Evolutionary conservation across 2,797 vertebrate genomes (phyloP).

Genomic region (Enteromius thamalakanensis): DNA sequence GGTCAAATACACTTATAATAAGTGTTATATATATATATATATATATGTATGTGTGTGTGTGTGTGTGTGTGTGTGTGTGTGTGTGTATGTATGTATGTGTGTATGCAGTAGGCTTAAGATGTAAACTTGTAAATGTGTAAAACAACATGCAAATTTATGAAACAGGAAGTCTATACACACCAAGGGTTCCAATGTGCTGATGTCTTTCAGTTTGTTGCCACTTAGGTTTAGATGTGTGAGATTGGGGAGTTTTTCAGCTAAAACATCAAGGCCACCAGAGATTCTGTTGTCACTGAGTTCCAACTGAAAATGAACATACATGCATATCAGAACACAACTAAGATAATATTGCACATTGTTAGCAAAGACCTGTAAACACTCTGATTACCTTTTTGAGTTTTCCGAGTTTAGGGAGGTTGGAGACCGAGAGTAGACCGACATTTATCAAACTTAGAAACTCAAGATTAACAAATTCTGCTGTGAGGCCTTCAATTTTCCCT

Average conservation of each 20-base stretch:
- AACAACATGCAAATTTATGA: background rate
- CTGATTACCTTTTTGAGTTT: constrained; percentile 92
- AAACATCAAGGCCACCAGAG: constrained; percentile 88
- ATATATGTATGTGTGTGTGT: too few relatives aligned
- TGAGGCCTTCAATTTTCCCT: constrained; percentile 91
- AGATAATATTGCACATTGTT: background rate
- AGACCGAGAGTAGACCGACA: constrained; percentile 86
- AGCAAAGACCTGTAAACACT: background rate
- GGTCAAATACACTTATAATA: too few relatives aligned
- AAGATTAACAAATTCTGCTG: constrained; percentile 89
- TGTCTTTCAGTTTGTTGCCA: constrained; percentile 95
- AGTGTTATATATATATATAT: too few relatives aligned
- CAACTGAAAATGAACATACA: constrained; percentile 75
- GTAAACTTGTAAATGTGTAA: background rate
- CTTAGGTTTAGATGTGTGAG: constrained; percentile 94
- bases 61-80: too few relatives aligned
- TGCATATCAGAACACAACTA: background rate
- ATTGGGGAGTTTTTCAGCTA: constrained; percentile 92
- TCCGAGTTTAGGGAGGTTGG: constrained; percentile 89
- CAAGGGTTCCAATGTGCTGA: constrained; percentile 93
- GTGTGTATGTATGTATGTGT: too few relatives aligned
- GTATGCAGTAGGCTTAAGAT: background rate
- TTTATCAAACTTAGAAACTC: constrained; percentile 96
- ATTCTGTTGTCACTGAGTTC: constrained; percentile 95
- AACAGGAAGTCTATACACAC: constrained; percentile 65